Conservation (phyloP, 2,888 invertebrate genomes). For the Euplagia quadripunctaria region DNA sequence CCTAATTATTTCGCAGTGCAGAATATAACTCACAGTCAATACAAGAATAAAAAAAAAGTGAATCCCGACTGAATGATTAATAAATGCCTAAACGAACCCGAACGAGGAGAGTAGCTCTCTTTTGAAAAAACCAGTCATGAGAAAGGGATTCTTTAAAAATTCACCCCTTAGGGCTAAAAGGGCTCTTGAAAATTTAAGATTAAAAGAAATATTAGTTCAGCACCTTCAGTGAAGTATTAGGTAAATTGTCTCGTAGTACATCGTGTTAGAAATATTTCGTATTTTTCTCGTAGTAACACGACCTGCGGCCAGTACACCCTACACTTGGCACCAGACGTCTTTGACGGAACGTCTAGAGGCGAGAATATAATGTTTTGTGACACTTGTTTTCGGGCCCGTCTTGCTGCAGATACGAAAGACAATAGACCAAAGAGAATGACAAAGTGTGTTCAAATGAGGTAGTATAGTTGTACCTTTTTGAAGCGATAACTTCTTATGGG, state of each 20-base stretch:
- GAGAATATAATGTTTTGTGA: no score
- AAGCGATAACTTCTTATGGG: no score
- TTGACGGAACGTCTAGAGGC: background rate
- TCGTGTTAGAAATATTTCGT: background rate
- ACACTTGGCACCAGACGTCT: background rate
- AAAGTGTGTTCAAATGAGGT: background rate
- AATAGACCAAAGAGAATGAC: no score
- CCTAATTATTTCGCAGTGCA: background rate
- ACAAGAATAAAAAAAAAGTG: background rate
- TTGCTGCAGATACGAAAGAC: no score
- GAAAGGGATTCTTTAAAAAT: background rate
- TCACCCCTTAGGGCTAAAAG: background rate
- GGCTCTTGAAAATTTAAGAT: background rate
- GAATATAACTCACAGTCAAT: background rate
- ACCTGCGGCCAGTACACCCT: background rate
- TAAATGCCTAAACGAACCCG: background rate
- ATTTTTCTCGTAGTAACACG: background rate
- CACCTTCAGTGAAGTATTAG: background rate
- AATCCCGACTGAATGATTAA: background rate
- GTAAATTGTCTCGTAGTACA: background rate
- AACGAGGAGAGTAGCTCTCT: background rate
- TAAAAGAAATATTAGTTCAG: background rate
- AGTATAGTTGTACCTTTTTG: no score
- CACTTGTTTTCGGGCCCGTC: no score
- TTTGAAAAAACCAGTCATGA: background rate